phyloP scores from a whole-genome alignment of 2,888 invertebrate genomes.

The Hypercompe scribonia region DNA sequence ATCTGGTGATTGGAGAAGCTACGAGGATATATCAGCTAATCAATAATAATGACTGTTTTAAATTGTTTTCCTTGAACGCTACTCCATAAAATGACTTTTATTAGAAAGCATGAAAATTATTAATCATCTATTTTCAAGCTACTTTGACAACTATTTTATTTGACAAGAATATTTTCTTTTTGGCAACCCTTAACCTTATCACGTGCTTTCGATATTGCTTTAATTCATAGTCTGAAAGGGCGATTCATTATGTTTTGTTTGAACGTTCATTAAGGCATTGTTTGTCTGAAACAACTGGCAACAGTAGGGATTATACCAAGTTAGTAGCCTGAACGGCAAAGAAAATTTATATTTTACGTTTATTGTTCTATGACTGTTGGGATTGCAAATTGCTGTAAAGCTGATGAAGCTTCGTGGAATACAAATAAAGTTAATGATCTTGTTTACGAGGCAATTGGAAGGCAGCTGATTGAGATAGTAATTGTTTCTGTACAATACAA shows the following conservation, averaged over 20 bases:
- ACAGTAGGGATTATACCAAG: slow-evolving; percentile 34
- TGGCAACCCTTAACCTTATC: neutral
- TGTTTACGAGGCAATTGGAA: slow-evolving; percentile 3
- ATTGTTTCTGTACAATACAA: neutral
- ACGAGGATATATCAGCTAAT: no score
- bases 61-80: neutral
- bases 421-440: slow-evolving; percentile 11
- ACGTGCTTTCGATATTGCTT: slow-evolving; percentile 46
- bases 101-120: neutral
- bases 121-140: neutral
- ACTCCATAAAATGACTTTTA: neutral
- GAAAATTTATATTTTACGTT: slow-evolving; percentile 38
- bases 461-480: neutral
- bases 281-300: slow-evolving; percentile 59
- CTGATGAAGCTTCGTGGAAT: slow-evolving; percentile 9
- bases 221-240: slow-evolving; percentile 60
- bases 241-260: slow-evolving; percentile 65
- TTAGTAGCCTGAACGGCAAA: slow-evolving; percentile 20
- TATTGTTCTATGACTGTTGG: slow-evolving; percentile 22
- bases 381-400: slow-evolving; percentile 26
- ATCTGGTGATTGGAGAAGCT: no score
- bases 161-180: neutral
- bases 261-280: slow-evolving; percentile 54
- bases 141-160: neutral
- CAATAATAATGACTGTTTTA: neutral